These are phyloP conservation scores for Cynaeus angustus DNA, from an alignment of 2,888 invertebrate genomes.

Conservation along the genomic window DNA sequence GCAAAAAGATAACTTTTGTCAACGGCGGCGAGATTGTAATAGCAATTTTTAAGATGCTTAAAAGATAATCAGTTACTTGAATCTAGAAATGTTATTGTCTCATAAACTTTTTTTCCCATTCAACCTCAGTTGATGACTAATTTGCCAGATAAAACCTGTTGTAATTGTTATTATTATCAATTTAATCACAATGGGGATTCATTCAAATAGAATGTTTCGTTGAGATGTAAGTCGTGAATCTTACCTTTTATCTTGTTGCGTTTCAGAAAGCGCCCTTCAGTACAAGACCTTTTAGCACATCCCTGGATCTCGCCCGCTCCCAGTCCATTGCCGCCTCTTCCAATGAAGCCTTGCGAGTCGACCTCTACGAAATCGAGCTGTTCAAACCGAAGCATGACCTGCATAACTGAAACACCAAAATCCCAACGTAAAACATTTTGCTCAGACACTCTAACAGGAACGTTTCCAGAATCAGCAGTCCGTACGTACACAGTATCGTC, in stretches of 20 bases:
- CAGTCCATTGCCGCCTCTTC: constrained; percentile 61
- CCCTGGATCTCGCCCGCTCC: constrained; percentile 81
- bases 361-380: constrained; percentile 7
- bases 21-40: no score
- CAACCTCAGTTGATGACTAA: no score
- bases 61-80: no score
- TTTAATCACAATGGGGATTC: no score
- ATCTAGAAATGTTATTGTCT: no score
- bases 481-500: constrained; percentile 67
- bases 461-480: constrained; percentile 64
- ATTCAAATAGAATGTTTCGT: no score
- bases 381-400: constrained; percentile 60
- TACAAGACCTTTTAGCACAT: constrained; percentile 91
- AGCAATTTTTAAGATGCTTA: no score
- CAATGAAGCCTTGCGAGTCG: constrained; percentile 54
- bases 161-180: no score
- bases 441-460: constrained; percentile 64
- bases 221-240: no score
- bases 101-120: no score
- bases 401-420: constrained; percentile 56
- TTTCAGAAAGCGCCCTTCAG: constrained; percentile 90
- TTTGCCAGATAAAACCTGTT: no score
- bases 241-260: background rate
- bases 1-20: no score
- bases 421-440: constrained; percentile 61